Base-by-base conservation (phyloP, 1,140 invertebrate genomes). In the Drepana arcuata region DNA sequence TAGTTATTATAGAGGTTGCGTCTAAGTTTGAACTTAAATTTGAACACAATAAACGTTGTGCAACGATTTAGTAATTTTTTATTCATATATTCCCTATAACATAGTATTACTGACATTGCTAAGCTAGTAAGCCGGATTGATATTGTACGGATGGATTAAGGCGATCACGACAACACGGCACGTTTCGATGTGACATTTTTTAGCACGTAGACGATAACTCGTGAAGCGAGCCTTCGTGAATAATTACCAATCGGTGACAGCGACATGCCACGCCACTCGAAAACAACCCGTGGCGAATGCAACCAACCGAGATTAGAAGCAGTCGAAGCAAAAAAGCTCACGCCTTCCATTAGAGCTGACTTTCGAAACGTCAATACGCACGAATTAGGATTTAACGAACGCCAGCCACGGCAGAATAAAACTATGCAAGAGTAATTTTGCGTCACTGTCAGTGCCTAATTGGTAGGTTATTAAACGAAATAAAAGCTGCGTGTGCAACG, bases 321-420 rank as follows among this genome's bases (percentile, higher is more conserved):
- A 60, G 45, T 11, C 33, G 38, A 51, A 60, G 48, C 49, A 75
- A 79, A 75, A 75, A 26, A 79, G 48, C 61, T 58, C 57, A 65
- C 65, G 65, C 60, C 62, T 55, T 68, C 71, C 71, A 79, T 79
- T 79, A 79, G 48, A 57, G 50, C 50, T 64, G 71, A 68, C 64
- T 74, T 73, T 73, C 71, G 46, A 72, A 64, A 70, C 66, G 69
- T 74, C 71, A 75, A 74, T 75, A 75, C 71, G 71, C 74, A 74
- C 67, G 73, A 68, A 74, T 74, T 71, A 74, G 59, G 56, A 62
- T 72, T 74, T 67, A 55, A 62, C 59, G 48, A 54, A 57, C 54
- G 50, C 53, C 51, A 40, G 34, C 44, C 49, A 41, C 18, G 25
- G 38, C 28, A 42, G 36, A 63, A 50, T 50, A 54, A 59, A 65